phyloP scores from a whole-genome alignment of 1,140 invertebrate species.

The Pogonomyrmex californicus region DNA sequence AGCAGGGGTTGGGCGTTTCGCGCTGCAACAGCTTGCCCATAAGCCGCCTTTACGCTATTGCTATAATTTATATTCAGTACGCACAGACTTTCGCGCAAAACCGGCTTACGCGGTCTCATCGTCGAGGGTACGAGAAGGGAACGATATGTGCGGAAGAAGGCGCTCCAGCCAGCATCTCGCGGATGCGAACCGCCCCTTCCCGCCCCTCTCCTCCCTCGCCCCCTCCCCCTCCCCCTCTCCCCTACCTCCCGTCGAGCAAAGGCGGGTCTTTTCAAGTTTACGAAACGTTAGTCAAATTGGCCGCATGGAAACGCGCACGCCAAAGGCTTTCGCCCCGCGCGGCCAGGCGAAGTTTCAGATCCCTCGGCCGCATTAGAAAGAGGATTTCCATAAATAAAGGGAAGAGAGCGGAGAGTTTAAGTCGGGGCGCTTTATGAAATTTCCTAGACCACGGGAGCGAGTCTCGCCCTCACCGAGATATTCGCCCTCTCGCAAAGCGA shows the following conservation, averaged over 20 bases:
- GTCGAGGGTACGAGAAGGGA: background rate
- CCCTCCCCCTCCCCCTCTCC: too few relatives aligned
- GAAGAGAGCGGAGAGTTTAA: background rate
- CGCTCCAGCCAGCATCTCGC: background rate
- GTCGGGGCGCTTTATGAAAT: slow-evolving; percentile 43
- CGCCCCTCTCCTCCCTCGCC: background rate
- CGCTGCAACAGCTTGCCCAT: slow-evolving; percentile 58
- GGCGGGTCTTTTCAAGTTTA: slow-evolving; percentile 42
- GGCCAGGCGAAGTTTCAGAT: slow-evolving; percentile 33
- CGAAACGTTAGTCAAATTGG: slow-evolving; percentile 52
- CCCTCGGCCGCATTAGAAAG: slow-evolving; percentile 7
- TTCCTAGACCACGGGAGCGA: slow-evolving; percentile 14
- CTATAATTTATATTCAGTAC: slow-evolving; percentile 60
- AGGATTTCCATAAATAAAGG: slow-evolving; percentile 53
- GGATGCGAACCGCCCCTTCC: background rate
- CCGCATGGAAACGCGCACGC: slow-evolving; percentile 33
- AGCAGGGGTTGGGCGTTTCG: slow-evolving; percentile 1
- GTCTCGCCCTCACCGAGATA: background rate
- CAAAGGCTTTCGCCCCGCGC: slow-evolving; percentile 27
- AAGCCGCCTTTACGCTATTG: slow-evolving; percentile 12
- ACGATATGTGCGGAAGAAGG: slow-evolving; percentile 13
- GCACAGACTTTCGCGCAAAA: slow-evolving; percentile 12
- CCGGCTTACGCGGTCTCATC: slow-evolving; percentile 33
- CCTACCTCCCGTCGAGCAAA: background rate
- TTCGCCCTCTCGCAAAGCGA: background rate